Percentiles rank a stretch among this genome's conserved stretches.
Conservation (phyloP, 2,888 invertebrate genomes). For the Omphaloscelis lunosa region DNA sequence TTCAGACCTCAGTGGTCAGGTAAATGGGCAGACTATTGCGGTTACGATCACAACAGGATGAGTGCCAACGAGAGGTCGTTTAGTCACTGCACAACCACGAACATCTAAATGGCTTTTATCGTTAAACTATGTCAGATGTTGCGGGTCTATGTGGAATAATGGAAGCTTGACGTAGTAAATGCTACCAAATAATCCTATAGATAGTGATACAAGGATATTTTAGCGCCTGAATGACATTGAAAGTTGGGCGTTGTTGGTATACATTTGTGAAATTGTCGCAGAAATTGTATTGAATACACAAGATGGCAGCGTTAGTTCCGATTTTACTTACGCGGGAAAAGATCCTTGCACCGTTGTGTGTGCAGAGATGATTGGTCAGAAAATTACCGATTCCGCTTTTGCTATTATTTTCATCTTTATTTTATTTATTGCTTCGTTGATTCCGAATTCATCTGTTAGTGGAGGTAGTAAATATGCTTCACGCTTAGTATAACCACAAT, state of each 20-base stretch:
- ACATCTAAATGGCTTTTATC: conserved; percentile 35
- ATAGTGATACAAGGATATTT: background rate
- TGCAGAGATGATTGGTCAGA: background rate
- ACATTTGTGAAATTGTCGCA: background rate
- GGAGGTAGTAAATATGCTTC: background rate
- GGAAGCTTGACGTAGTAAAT: conserved; percentile 4
- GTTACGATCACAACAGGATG: conserved; percentile 42
- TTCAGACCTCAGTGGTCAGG: conserved; percentile 24
- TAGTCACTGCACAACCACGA: conserved; percentile 24
- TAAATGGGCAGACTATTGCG: conserved; percentile 33
- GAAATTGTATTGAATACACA: background rate
- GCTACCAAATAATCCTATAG: background rate
- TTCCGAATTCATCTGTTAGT: background rate
- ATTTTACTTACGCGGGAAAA: background rate
- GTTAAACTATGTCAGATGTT: conserved; percentile 25
- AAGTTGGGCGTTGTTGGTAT: background rate
- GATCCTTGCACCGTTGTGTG: background rate
- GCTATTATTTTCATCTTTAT: background rate
- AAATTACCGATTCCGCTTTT: background rate
- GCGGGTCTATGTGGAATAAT: background rate
- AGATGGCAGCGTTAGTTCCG: background rate
- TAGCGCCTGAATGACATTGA: background rate
- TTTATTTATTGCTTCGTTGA: background rate
- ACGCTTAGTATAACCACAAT: too few species aligned
- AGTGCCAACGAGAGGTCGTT: conserved; percentile 31